Base-by-base conservation (phyloP, 2,113 vertebrate species). In the Colossoma macropomum region DNA sequence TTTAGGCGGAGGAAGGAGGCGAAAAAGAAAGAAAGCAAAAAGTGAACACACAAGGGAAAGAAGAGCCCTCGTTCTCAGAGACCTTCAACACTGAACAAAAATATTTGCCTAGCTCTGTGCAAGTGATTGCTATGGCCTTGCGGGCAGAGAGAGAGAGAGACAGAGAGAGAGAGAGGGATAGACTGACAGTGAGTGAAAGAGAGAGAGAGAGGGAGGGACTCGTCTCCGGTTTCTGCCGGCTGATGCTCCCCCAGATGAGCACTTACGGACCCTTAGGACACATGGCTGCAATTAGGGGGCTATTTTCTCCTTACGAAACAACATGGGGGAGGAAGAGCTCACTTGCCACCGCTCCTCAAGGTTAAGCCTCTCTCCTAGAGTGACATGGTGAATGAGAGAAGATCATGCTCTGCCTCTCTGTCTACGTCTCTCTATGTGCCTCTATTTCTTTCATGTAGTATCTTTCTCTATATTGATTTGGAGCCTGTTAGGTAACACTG, bases 231-330 rank as follows among this genome's bases (percentile, higher is more conserved):
- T 93, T 93, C 88, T 86, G 91, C 79, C 89, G 88, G 89, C 87
- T 90, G 92, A 94, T 92, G 90, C 89, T 92, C 79, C 84, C 88
- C 62, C 90, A 87, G 89, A 92, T 94, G 93, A 91, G 84, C 89
- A 93, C 92, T 91, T 90, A 87, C 88, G 89, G 91, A 89, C 90
- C 89, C 92, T 88, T 86, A 71, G 93, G 92, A 92, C 94, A 96
- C 95, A 95, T 96, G 95, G 94, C 91, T 94, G 92, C 92, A 95
- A 96, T 96, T 96, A 94, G 71, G 83, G 75, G 87, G 79, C 88
- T 90, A 87, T 93, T 95, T 95, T 94, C 93, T 94, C 91, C 92
- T 92, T 89, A 81, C 19, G 52, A 80, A 95, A 92, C 90, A 93
- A 94, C 94, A 92, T 86, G 88, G 87, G 89, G 90, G 91, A 92